Percentiles rank a stretch among this genome's conserved stretches.
Conservation (phyloP, 2,888 invertebrate genomes). For the Ariolimax columbianus region DNA sequence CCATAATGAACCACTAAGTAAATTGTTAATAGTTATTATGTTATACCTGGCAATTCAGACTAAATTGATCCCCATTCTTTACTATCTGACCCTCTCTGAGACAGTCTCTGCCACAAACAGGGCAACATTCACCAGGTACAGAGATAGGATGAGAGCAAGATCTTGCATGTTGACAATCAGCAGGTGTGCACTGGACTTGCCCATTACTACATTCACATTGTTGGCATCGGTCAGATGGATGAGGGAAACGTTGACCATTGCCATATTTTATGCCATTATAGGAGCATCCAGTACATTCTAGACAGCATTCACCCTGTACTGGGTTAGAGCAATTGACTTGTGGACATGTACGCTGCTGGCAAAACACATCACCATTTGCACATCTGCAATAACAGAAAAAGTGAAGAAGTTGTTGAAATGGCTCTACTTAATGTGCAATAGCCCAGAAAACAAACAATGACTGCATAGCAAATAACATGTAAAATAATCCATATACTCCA, state of each 20-base stretch:
- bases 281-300: constrained; percentile 58
- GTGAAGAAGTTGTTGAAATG: background rate
- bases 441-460: too few relatives aligned
- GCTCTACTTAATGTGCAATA: background rate
- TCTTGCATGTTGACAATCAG: constrained; percentile 48
- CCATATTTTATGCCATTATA: constrained; percentile 55
- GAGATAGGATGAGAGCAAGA: constrained; percentile 62
- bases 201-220: constrained; percentile 61
- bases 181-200: constrained; percentile 52
- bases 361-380: constrained; percentile 55
- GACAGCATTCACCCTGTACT: constrained; percentile 59
- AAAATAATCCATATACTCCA: too few relatives aligned
- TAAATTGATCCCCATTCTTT: constrained; percentile 56
- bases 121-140: constrained; percentile 63
- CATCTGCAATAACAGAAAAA: constrained; percentile 51
- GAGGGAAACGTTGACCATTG: constrained; percentile 59
- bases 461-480: too few relatives aligned
- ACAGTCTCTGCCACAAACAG: constrained; percentile 65
- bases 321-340: constrained; percentile 56
- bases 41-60: constrained; percentile 43
- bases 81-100: constrained; percentile 56
- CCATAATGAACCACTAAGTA: too few relatives aligned
- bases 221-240: constrained; percentile 60
- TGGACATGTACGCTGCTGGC: constrained; percentile 56
- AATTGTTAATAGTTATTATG: background rate